These are phyloP conservation scores for Caenorhabditis latens DNA, from an alignment of 1,140 invertebrate genomes.

Conservation along the genomic window DNA sequence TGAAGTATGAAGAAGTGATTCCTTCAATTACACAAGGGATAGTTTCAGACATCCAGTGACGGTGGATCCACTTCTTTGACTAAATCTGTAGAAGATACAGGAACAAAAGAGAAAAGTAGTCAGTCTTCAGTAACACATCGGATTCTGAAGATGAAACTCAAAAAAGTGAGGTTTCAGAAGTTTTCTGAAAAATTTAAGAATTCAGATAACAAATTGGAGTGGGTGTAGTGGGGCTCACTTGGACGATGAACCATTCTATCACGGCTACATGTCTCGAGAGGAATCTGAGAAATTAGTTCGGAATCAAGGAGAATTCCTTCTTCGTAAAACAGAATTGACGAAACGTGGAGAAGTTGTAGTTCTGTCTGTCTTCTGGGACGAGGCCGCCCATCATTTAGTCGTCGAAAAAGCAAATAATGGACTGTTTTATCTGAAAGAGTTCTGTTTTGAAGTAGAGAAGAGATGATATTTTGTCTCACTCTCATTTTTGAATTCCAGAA, in stretches of 20 bases:
- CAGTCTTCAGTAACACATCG: slow-evolving; percentile 1
- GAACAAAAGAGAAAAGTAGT: slow-evolving; percentile 1
- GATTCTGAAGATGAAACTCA: slow-evolving; percentile 24
- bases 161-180: neutral
- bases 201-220: slow-evolving; percentile 46
- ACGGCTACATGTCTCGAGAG: slow-evolving; percentile 59
- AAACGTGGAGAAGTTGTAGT: slow-evolving; percentile 32
- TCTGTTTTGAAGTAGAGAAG: slow-evolving; percentile 25
- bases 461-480: no score
- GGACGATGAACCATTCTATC: slow-evolving; percentile 60
- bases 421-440: slow-evolving; percentile 48
- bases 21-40: neutral
- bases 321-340: slow-evolving; percentile 53
- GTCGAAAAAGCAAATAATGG: slow-evolving; percentile 39
- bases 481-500: neutral
- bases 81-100: slow-evolving; percentile 5
- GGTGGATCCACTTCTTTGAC: neutral
- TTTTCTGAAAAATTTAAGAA: neutral
- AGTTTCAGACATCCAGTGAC: slow-evolving; percentile 24
- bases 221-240: slow-evolving; percentile 16
- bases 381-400: neutral
- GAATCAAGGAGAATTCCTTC: slow-evolving; percentile 52
- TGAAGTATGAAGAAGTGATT: neutral
- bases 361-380: slow-evolving; percentile 32
- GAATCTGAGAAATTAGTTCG: slow-evolving; percentile 46